These are phyloP conservation scores for Caenorhabditis doughertyi DNA, from an alignment of 2,888 invertebrate genomes.

Conservation along the genomic window DNA sequence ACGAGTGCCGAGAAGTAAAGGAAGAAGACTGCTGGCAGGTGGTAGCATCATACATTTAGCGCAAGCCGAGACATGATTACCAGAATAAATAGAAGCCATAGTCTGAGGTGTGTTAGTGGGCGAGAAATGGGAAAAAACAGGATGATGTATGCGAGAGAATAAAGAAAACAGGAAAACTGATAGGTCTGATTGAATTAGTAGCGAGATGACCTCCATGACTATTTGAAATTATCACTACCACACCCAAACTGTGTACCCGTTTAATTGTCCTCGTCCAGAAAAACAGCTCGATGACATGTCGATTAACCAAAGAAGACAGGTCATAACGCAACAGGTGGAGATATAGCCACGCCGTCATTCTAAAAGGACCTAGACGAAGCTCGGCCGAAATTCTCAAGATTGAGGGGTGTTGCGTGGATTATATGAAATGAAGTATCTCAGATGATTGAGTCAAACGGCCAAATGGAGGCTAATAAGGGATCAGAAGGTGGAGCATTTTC, in stretches of 20 bases:
- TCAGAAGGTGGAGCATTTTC: conserved; percentile 17
- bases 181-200: conserved; percentile 17
- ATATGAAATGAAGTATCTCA: conserved; percentile 6
- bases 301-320: conserved; percentile 38
- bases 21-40: conserved; percentile 49
- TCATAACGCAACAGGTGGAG: conserved; percentile 41
- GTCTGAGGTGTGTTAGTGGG: not conserved
- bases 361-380: not conserved
- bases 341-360: conserved; percentile 12
- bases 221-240: conserved; percentile 10
- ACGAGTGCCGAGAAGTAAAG: conserved; percentile 46
- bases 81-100: conserved; percentile 48
- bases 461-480: conserved; percentile 50
- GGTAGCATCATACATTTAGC: conserved; percentile 51
- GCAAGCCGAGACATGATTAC: conserved; percentile 50
- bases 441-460: conserved; percentile 14
- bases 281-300: conserved; percentile 55
- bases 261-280: conserved; percentile 35
- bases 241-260: conserved; percentile 1
- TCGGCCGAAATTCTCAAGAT: not conserved
- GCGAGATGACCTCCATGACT: conserved; percentile 23
- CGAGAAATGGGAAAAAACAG: conserved; percentile 7
- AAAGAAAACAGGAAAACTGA: conserved; percentile 11
- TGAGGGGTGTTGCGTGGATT: conserved; percentile 22
- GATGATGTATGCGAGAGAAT: conserved; percentile 8